These are phyloP conservation scores for Centrocercus urophasianus DNA, from an alignment of 2,113 vertebrate genomes.

Conservation along the genomic window DNA sequence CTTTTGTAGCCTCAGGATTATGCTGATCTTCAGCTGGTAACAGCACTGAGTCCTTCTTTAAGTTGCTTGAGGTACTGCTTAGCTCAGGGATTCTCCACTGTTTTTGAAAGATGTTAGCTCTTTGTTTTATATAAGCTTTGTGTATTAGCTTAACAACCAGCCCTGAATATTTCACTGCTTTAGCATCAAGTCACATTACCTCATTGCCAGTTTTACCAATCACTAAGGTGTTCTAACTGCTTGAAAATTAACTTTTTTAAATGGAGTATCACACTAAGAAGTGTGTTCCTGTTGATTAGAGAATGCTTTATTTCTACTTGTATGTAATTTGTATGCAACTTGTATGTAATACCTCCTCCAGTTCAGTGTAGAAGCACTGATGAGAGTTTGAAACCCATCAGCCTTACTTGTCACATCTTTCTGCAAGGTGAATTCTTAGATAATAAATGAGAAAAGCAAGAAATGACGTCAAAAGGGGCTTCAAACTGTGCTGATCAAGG, in stretches of 20 bases:
- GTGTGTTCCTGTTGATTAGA: neutral
- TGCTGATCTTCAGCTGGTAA: constrained; percentile 26
- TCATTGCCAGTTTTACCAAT: neutral
- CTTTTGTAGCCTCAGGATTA: neutral
- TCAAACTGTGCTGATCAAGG: neutral
- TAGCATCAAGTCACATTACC: neutral
- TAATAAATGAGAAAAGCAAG: neutral
- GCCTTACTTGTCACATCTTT: neutral
- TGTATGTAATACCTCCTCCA: neutral
- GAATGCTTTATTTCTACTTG: neutral
- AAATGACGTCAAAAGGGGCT: neutral
- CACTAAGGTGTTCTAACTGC: neutral
- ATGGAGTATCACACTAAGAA: neutral
- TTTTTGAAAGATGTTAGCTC: neutral
- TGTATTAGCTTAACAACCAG: neutral
- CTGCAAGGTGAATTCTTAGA: neutral
- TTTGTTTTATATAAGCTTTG: neutral
- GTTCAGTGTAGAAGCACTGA: neutral
- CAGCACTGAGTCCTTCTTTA: neutral
- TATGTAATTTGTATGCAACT: neutral
- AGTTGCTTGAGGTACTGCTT: neutral
- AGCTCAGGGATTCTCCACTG: neutral
- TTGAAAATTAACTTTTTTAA: neutral
- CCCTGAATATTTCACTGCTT: neutral
- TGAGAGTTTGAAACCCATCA: neutral